Evolutionary conservation across 1,140 invertebrate species (phyloP).

Genomic region (Drosophila punjabiensis): DNA sequence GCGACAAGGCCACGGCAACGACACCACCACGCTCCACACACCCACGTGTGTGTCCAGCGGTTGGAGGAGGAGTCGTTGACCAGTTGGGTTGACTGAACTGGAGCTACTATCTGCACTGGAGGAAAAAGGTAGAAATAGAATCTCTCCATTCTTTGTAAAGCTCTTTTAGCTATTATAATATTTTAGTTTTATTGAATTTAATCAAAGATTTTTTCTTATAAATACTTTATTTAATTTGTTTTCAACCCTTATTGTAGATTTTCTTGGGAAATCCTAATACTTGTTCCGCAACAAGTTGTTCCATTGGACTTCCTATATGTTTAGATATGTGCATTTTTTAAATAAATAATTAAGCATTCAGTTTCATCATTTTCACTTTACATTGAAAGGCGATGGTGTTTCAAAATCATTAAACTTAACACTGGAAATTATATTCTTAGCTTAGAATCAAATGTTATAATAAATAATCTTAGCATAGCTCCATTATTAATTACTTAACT

Average conservation of each 20-base stretch:
- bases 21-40: slow-evolving; percentile 66
- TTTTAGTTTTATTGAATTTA: too few relatives aligned
- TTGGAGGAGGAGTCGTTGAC: slow-evolving; percentile 61
- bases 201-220: background rate
- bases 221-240: background rate
- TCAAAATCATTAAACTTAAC: slow-evolving; percentile 7
- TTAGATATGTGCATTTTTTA: slow-evolving; percentile 10
- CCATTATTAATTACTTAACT: accelerated
- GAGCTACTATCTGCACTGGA: slow-evolving; percentile 24
- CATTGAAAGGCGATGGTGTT: slow-evolving; percentile 1
- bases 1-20: slow-evolving; percentile 74
- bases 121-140: background rate
- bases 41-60: slow-evolving; percentile 63
- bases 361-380: slow-evolving; percentile 9
- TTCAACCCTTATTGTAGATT: background rate
- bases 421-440: background rate
- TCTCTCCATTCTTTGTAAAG: too few relatives aligned
- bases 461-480: too few relatives aligned
- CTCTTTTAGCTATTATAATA: too few relatives aligned
- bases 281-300: slow-evolving; percentile 6
- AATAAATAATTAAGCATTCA: slow-evolving; percentile 19
- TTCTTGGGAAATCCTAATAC: background rate
- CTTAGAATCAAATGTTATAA: background rate
- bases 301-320: background rate
- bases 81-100: slow-evolving; percentile 58